A percentile compares a stretch with the other conserved stretches of the same genome.
Conservation (phyloP, 2,113 vertebrate genomes). For the Tichodroma muraria region DNA sequence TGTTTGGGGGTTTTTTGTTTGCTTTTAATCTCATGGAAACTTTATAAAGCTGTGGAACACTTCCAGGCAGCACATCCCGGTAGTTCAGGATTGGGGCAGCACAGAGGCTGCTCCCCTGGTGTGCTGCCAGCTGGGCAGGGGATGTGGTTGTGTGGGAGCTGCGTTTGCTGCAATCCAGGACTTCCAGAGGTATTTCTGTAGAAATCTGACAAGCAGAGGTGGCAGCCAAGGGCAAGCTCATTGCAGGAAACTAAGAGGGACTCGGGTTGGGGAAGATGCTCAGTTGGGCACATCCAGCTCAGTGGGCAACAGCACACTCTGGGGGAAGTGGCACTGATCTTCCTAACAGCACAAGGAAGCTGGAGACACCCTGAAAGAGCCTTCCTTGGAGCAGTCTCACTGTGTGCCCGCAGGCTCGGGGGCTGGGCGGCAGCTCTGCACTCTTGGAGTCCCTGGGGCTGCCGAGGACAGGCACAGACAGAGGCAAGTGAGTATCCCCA, state of each 20-base stretch:
- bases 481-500: no score
- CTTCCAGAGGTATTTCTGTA: neutral
- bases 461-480: neutral
- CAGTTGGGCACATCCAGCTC: neutral
- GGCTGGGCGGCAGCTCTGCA: fast-evolving
- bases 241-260: neutral
- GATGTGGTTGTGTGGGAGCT: neutral
- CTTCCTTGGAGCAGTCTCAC: neutral
- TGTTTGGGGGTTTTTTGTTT: neutral
- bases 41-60: neutral
- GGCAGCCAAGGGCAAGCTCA: neutral
- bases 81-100: neutral
- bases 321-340: neutral
- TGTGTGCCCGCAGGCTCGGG: fast-evolving
- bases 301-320: fast-evolving
- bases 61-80: neutral
- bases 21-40: neutral
- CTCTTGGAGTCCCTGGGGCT: fast-evolving
- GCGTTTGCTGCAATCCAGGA: neutral
- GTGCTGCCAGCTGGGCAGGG: neutral
- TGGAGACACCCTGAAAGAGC: no score
- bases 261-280: neutral
- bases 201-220: neutral
- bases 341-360: neutral
- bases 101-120: fast-evolving